Conservation (phyloP, 2,113 vertebrate genomes). For the Arvicanthis niloticus region DNA sequence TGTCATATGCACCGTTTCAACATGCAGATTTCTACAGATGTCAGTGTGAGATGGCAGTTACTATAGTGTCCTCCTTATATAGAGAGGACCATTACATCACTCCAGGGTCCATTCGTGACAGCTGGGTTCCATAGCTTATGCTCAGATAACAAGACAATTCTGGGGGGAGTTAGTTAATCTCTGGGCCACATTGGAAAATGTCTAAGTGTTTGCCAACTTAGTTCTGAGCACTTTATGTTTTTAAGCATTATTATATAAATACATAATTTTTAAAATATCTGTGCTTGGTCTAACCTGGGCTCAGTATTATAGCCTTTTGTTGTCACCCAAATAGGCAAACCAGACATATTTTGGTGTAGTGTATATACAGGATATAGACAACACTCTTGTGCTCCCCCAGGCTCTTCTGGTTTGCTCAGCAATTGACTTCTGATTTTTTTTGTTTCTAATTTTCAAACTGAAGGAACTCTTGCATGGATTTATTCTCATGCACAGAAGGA, state of each 20-base stretch:
- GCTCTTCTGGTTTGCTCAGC: neutral
- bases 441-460: neutral
- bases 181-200: neutral
- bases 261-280: neutral
- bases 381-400: constrained; percentile 9
- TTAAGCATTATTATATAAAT: neutral
- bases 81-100: neutral
- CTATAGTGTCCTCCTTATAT: neutral
- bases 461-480: neutral
- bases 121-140: neutral
- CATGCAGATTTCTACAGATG: neutral
- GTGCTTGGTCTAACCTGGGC: neutral
- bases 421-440: constrained; percentile 50
- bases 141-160: neutral
- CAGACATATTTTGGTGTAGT: neutral
- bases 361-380: neutral
- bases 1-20: neutral
- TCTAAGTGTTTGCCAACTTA: neutral
- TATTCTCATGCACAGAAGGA: constrained; percentile 17
- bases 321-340: neutral
- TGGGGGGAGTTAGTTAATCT: neutral
- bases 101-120: neutral
- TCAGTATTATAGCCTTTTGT: neutral
- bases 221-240: neutral
- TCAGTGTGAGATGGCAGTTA: neutral